Percentiles rank a stretch among this genome's conserved stretches.
phyloP scores from a whole-genome alignment of 2,113 vertebrate genomes.

The Trochalopteron elliotii region DNA sequence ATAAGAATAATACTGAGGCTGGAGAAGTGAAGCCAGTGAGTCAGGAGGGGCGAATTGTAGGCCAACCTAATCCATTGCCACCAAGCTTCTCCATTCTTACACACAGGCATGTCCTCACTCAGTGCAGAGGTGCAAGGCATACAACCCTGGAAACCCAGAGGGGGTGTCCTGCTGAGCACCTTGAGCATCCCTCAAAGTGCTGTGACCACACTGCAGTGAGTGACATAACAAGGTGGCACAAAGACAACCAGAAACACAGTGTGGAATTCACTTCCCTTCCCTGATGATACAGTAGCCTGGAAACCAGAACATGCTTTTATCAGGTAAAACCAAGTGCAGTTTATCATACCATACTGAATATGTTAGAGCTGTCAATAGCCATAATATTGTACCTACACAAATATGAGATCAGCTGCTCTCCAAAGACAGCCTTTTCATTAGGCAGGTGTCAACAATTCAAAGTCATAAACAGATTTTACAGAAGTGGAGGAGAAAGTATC shows the following conservation, averaged over 20 bases:
- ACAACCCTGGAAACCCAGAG: neutral
- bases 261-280: neutral
- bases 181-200: rapidly evolving
- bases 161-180: neutral
- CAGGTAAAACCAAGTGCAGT: neutral
- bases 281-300: neutral
- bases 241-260: neutral
- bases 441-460: neutral
- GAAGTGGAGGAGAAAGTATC: neutral
- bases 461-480: neutral
- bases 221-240: neutral
- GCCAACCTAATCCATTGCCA: neutral
- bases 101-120: rapidly evolving
- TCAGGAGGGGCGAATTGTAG: neutral
- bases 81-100: neutral
- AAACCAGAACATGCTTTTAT: neutral
- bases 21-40: neutral
- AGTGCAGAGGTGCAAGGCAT: neutral
- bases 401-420: neutral
- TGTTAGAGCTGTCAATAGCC: neutral
- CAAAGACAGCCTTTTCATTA: neutral
- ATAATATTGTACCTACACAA: neutral
- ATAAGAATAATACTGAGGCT: neutral
- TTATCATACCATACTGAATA: neutral
- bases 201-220: neutral